phyloP scores from a whole-genome alignment of 2,113 vertebrate species.

The Antennarius striatus region DNA sequence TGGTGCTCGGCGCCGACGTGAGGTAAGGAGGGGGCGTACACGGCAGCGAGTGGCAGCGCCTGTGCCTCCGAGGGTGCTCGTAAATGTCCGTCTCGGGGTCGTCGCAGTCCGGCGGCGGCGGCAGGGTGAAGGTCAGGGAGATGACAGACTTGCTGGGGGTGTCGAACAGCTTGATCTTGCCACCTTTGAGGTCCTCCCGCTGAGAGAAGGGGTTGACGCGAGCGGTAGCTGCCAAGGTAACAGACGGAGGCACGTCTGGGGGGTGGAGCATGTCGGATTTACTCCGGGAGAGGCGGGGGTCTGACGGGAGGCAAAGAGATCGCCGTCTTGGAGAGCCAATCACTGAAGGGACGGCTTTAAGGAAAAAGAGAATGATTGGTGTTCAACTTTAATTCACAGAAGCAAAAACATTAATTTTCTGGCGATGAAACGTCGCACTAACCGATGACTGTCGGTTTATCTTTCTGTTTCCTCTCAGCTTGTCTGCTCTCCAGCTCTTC shows the following conservation, averaged over 20 bases:
- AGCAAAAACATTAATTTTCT: accelerated
- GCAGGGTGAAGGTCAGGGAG: constrained; percentile 87
- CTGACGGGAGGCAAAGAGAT: constrained; percentile 69
- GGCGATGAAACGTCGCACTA: background rate
- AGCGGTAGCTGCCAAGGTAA: constrained; percentile 60
- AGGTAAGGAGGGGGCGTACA: constrained; percentile 84
- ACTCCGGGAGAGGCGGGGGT: constrained; percentile 86
- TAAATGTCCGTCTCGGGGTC: constrained; percentile 25
- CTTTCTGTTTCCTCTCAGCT: constrained; percentile 59
- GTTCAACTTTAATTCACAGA: background rate
- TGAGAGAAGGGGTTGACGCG: constrained; percentile 94
- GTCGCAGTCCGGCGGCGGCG: constrained; percentile 72
- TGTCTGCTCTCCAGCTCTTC: constrained; percentile 82
- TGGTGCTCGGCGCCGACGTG: constrained; percentile 25
- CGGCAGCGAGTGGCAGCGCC: constrained; percentile 89
- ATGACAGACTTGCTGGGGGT: constrained; percentile 90
- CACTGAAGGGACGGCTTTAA: constrained; percentile 24
- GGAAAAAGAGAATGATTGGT: background rate
- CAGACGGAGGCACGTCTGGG: constrained; percentile 56
- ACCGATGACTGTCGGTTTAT: constrained; percentile 55
- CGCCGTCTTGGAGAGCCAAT: constrained; percentile 48
- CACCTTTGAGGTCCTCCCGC: constrained; percentile 91
- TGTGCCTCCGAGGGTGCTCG: constrained; percentile 52
- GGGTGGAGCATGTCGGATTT: constrained; percentile 88
- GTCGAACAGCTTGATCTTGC: constrained; percentile 94